Evolutionary conservation across 1,140 invertebrate genomes (phyloP).

Genomic region (Hycleus phaleratus): DNA sequence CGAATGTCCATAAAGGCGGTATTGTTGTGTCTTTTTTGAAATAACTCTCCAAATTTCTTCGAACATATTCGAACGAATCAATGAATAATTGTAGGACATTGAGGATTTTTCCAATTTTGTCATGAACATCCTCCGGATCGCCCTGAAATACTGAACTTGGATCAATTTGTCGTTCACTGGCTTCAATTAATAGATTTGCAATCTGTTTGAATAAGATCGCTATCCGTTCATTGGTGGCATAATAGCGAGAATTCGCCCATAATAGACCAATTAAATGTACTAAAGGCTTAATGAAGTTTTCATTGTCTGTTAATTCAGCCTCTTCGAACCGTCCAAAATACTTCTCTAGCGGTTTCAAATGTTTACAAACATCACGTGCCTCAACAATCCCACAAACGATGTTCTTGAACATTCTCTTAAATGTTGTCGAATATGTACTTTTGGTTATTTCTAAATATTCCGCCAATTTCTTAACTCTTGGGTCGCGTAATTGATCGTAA

Average conservation of each 20-base stretch:
- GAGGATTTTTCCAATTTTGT: constrained; percentile 45
- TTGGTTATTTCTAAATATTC: constrained; percentile 53
- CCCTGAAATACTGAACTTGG: constrained; percentile 61
- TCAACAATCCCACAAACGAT: constrained; percentile 46
- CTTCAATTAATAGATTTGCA: constrained; percentile 67
- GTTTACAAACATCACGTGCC: constrained; percentile 58
- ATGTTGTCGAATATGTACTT: constrained; percentile 56
- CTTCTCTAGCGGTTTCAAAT: constrained; percentile 52
- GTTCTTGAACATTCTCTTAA: constrained; percentile 50
- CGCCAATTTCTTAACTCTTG: constrained; percentile 71
- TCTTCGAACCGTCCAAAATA: constrained; percentile 65
- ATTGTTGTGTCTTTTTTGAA: constrained; percentile 41
- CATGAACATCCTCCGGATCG: constrained; percentile 55
- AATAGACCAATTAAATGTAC: constrained; percentile 64
- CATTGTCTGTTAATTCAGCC: constrained; percentile 56
- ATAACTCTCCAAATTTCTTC: constrained; percentile 47
- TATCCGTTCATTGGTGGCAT: constrained; percentile 65
- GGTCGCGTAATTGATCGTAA: constrained; percentile 71
- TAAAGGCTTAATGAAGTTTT: constrained; percentile 55
- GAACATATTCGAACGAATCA: constrained; percentile 46
- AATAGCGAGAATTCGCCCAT: constrained; percentile 79
- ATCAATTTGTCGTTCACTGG: constrained; percentile 48
- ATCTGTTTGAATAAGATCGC: constrained; percentile 66
- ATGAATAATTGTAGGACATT: constrained; percentile 44
- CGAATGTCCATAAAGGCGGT: constrained; percentile 62